These are phyloP conservation scores for Anagrus nilaparvatae DNA, from an alignment of 1,140 invertebrate species.

Conservation along the genomic window DNA sequence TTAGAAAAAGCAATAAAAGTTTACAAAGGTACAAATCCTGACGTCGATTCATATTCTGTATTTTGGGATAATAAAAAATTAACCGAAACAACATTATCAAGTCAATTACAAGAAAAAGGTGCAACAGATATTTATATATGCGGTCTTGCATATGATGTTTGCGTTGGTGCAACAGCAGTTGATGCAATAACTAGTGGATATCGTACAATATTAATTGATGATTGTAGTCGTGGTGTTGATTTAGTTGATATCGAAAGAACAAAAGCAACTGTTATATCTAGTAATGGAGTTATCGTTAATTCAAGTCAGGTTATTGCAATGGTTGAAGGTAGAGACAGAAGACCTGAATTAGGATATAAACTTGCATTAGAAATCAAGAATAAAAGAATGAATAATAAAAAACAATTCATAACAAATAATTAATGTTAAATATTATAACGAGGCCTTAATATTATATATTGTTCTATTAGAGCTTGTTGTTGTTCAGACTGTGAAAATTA, in stretches of 20 bases:
- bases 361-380: conserved; percentile 69
- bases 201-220: conserved; percentile 80
- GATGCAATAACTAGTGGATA: conserved; percentile 83
- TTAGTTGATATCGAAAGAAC: conserved; percentile 73
- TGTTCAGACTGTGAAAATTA: no score
- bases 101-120: conserved; percentile 64
- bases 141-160: conserved; percentile 92
- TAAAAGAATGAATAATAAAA: not conserved
- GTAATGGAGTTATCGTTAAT: conserved; percentile 69
- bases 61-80: conserved; percentile 96
- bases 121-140: conserved; percentile 92
- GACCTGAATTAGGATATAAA: conserved; percentile 79
- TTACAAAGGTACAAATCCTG: conserved; percentile 88
- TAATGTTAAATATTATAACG: no score
- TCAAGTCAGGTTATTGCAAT: conserved; percentile 69
- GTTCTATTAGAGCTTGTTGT: no score
- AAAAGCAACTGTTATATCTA: conserved; percentile 60
- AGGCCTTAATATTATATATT: no score
- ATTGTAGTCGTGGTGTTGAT: conserved; percentile 82
- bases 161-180: conserved; percentile 82
- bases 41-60: conserved; percentile 94
- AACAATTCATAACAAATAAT: not conserved
- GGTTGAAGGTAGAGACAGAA: conserved; percentile 75
- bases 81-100: conserved; percentile 74
- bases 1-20: conserved; percentile 68